phyloP scores from a whole-genome alignment of 2,797 vertebrate genomes.

The Pseudomugil gertrudae region DNA sequence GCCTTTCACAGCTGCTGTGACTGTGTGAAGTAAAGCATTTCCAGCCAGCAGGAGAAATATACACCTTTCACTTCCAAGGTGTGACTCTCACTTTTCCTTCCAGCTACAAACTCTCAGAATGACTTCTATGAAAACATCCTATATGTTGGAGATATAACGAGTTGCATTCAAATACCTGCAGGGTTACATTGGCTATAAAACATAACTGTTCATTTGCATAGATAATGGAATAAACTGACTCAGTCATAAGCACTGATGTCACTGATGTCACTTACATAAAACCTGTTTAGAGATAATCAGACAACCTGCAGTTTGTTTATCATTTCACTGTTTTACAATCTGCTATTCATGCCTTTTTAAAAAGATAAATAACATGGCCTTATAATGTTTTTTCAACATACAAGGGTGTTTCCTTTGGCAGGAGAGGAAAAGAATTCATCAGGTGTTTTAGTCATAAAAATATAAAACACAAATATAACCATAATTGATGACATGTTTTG shows the following conservation, averaged over 20 bases:
- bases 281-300: slow-evolving; percentile 1
- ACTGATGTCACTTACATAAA: background rate
- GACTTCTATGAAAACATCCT: slow-evolving; percentile 4
- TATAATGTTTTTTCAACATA: background rate
- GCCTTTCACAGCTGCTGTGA: slow-evolving; percentile 28
- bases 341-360: background rate
- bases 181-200: slow-evolving; percentile 12
- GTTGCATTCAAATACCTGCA: slow-evolving; percentile 27
- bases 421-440: background rate
- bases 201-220: slow-evolving; percentile 34
- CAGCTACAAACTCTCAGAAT: slow-evolving; percentile 1
- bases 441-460: too few species aligned
- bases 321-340: slow-evolving; percentile 7
- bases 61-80: slow-evolving; percentile 13
- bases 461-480: too few species aligned
- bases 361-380: background rate
- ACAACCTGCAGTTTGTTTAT: slow-evolving; percentile 9
- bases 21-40: slow-evolving; percentile 22
- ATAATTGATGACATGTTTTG: background rate
- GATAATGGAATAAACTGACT: slow-evolving; percentile 20
- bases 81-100: background rate
- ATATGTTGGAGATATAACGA: background rate
- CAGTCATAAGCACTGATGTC: background rate
- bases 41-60: slow-evolving; percentile 18
- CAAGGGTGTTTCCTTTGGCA: background rate